phyloP scores from a whole-genome alignment of 2,113 vertebrate species.

The Rallus limicola region DNA sequence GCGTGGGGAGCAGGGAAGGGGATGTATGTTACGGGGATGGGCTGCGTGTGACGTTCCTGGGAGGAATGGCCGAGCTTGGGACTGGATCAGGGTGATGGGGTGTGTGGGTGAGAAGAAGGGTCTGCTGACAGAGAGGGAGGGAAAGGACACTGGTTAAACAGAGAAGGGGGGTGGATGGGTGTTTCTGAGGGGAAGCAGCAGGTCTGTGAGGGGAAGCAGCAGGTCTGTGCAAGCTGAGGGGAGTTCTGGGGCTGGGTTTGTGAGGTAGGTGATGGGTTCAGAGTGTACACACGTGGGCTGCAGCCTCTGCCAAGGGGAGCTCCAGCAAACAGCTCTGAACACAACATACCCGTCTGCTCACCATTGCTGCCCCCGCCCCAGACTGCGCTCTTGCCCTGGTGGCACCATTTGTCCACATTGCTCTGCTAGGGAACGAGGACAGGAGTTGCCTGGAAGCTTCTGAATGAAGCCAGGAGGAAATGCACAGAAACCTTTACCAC shows the following conservation, averaged over 20 bases:
- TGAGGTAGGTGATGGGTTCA: neutral
- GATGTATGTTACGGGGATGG: neutral
- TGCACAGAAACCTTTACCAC: neutral
- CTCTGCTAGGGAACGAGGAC: accelerated
- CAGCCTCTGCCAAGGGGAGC: neutral
- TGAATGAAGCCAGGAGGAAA: neutral
- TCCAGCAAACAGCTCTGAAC: neutral
- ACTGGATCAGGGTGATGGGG: neutral
- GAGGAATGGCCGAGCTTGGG: neutral
- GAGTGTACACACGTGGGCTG: neutral
- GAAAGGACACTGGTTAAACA: neutral
- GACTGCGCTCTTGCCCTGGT: neutral
- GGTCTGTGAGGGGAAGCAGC: neutral
- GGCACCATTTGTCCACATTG: neutral
- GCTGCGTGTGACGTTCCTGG: accelerated
- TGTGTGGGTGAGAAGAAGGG: neutral
- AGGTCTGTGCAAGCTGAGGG: neutral
- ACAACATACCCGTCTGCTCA: neutral
- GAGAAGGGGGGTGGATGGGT: neutral
- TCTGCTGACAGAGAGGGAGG: neutral
- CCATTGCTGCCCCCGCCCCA: neutral
- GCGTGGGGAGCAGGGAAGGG: neutral
- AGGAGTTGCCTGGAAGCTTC: neutral
- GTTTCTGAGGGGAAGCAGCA: neutral
- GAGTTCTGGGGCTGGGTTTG: neutral